Conservation (phyloP, 1,140 invertebrate genomes). For the Oreohelix idahoensis region DNA sequence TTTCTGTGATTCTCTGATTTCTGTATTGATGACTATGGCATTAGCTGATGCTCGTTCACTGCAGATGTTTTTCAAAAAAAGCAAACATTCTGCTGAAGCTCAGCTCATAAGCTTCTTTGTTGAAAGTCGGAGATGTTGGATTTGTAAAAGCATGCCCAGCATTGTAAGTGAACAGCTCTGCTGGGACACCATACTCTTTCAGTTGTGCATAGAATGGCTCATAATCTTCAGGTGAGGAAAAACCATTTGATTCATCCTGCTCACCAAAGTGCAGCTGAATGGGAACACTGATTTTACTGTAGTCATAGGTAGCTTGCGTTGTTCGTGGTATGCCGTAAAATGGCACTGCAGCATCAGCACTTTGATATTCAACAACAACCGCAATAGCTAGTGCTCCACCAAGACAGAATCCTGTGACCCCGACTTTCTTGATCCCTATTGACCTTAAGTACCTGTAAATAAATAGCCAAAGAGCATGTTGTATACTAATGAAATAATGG, state of each 20-base stretch:
- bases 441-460: constrained; percentile 28
- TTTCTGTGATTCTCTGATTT: not conserved
- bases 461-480: too few species aligned
- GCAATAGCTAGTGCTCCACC: constrained; percentile 67
- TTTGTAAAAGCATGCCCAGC: constrained; percentile 48
- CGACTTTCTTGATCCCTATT: constrained; percentile 50
- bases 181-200: constrained; percentile 29
- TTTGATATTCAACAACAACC: constrained; percentile 50
- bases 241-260: constrained; percentile 50
- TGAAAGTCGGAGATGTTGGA: constrained; percentile 30
- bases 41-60: not conserved
- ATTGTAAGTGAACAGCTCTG: constrained; percentile 43
- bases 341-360: constrained; percentile 60
- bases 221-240: constrained; percentile 44
- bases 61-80: constrained; percentile 37
- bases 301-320: constrained; percentile 47
- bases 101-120: constrained; percentile 28
- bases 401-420: constrained; percentile 68
- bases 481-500: not conserved
- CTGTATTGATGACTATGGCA: not conserved
- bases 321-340: constrained; percentile 66
- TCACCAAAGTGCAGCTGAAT: constrained; percentile 67
- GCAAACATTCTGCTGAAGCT: constrained; percentile 38
- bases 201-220: constrained; percentile 41
- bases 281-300: constrained; percentile 59